phyloP scores from a whole-genome alignment of 2,113 vertebrate species.

The Cyphomyrus discorhynchus region DNA sequence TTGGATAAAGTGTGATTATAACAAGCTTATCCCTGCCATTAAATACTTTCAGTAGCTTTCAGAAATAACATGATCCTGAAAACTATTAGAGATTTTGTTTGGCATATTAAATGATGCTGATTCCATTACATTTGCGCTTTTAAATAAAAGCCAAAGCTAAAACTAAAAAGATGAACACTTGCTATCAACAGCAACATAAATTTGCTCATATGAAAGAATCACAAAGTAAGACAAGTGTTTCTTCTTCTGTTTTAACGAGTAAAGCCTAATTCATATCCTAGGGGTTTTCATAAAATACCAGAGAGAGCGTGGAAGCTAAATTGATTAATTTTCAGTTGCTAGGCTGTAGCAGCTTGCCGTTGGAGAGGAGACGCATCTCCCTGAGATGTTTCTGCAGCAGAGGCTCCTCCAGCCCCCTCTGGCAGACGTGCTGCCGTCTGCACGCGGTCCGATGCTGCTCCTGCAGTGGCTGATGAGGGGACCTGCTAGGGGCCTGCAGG shows the following conservation, averaged over 20 bases:
- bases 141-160: neutral
- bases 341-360: neutral
- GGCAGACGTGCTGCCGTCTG: neutral
- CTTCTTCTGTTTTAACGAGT: slow-evolving; percentile 6
- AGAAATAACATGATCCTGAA: slow-evolving; percentile 8
- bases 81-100: neutral
- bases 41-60: slow-evolving; percentile 10
- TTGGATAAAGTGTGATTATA: slow-evolving; percentile 5
- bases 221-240: slow-evolving; percentile 1
- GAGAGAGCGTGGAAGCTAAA: neutral
- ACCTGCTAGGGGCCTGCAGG: slow-evolving; percentile 52
- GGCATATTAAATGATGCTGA: neutral
- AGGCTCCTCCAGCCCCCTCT: neutral
- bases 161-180: neutral
- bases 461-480: slow-evolving; percentile 43
- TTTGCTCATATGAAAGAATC: slow-evolving; percentile 1
- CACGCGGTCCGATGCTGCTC: neutral
- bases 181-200: neutral
- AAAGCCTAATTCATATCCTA: slow-evolving; percentile 9
- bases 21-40: neutral
- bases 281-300: slow-evolving; percentile 10
- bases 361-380: neutral
- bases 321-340: slow-evolving; percentile 9
- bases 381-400: slow-evolving; percentile 30
- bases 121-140: neutral